A percentile compares a stretch with the other conserved stretches of the same genome.
These are phyloP conservation scores for Harpalus rubripes DNA, from an alignment of 2,888 invertebrate species.

Conservation along the genomic window DNA sequence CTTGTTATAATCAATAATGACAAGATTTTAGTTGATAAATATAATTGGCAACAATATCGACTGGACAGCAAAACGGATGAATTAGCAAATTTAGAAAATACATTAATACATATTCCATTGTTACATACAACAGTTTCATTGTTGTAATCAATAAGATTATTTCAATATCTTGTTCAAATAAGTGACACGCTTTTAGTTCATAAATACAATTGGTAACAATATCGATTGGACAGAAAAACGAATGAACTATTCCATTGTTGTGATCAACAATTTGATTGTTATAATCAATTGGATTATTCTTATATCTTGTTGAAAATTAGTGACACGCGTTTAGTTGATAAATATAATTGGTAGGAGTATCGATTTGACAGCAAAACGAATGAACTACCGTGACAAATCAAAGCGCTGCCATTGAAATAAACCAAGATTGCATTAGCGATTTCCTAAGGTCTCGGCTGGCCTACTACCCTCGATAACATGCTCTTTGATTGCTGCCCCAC, in stretches of 20 bases:
- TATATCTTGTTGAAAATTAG: neutral
- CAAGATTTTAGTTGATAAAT: too few relatives aligned
- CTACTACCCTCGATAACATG: conserved; percentile 25
- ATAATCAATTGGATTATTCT: neutral
- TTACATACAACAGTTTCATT: too few relatives aligned
- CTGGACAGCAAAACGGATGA: too few relatives aligned
- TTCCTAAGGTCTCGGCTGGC: neutral
- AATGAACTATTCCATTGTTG: neutral
- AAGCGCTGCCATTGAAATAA: conserved; percentile 41
- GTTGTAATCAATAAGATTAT: too few relatives aligned
- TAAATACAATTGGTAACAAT: too few relatives aligned
- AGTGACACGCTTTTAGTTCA: too few relatives aligned
- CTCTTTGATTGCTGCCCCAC: conserved; percentile 23
- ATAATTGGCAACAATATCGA: too few relatives aligned
- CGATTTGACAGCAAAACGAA: conserved; percentile 11
- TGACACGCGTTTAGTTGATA: neutral
- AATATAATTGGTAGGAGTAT: neutral
- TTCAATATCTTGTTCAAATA: too few relatives aligned
- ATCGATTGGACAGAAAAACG: too few relatives aligned
- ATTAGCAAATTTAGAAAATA: too few relatives aligned
- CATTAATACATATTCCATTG: too few relatives aligned
- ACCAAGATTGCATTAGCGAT: conserved; percentile 30
- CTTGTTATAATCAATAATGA: too few relatives aligned
- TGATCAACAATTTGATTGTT: neutral
- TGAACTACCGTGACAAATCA: conserved; percentile 8